A percentile compares a stretch with the other conserved stretches of the same genome.
Conservation (phyloP, 2,888 invertebrate genomes). For the Trachelus stipa region DNA sequence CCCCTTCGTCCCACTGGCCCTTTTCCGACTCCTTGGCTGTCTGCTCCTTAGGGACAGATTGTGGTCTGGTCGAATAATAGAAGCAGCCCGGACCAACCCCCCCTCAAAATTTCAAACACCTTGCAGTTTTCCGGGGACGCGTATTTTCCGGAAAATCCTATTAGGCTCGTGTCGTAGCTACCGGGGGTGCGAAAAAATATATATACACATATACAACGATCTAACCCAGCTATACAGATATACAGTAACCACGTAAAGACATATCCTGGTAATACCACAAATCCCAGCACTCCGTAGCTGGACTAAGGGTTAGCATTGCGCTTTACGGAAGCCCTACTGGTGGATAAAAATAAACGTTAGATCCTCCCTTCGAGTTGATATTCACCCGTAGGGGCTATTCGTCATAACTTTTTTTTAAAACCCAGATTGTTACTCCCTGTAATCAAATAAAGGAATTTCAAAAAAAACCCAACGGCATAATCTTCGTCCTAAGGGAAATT, state of each 20-base stretch:
- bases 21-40: neutral
- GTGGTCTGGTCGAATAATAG: constrained; percentile 18
- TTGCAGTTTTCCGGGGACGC: constrained; percentile 17
- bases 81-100: neutral
- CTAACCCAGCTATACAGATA: neutral
- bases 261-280: neutral
- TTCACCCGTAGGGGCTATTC: neutral
- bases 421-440: neutral
- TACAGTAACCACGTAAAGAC: neutral
- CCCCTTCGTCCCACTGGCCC: neutral
- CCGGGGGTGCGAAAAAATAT: neutral
- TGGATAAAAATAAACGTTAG: neutral
- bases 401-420: neutral
- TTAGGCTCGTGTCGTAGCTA: neutral
- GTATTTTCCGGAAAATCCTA: constrained; percentile 7
- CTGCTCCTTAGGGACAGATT: constrained; percentile 16
- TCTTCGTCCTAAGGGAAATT: neutral
- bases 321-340: neutral
- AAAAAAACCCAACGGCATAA: neutral
- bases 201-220: neutral
- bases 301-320: neutral
- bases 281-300: neutral
- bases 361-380: neutral
- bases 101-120: constrained; percentile 16
- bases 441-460: neutral